Conservation (phyloP, 2,113 vertebrate genomes). For the Numenius arquata region DNA sequence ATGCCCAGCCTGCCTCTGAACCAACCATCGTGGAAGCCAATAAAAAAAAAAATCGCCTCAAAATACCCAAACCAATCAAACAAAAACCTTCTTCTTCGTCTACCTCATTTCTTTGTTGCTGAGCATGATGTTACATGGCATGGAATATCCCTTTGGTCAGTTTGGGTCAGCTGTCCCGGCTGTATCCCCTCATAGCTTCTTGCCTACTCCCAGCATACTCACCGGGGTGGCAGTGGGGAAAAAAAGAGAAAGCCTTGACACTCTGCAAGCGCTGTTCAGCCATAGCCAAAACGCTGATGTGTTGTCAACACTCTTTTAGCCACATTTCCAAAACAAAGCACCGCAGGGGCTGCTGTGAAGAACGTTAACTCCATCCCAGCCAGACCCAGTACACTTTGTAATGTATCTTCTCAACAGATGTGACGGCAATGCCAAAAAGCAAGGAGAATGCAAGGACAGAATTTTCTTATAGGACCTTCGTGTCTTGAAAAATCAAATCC, state of each 20-base stretch:
- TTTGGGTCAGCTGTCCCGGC: background rate
- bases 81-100: background rate
- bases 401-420: conserved; percentile 13
- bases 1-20: background rate
- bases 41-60: background rate
- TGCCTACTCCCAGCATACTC: background rate
- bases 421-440: background rate
- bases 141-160: background rate
- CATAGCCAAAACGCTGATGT: background rate
- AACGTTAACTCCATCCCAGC: conserved; percentile 30
- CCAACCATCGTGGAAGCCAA: background rate
- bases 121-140: background rate
- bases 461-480: background rate
- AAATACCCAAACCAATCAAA: background rate
- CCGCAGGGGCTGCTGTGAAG: background rate
- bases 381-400: conserved; percentile 7
- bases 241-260: background rate
- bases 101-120: background rate
- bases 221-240: background rate
- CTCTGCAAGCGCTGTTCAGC: background rate
- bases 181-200: background rate
- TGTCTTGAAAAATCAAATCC: conserved; percentile 40
- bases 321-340: conserved; percentile 35
- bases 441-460: conserved; percentile 8
- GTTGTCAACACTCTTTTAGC: background rate